Percentiles rank a stretch among this genome's conserved stretches.
phyloP scores from a whole-genome alignment of 2,113 vertebrate genomes.

The Spilogale gracilis region DNA sequence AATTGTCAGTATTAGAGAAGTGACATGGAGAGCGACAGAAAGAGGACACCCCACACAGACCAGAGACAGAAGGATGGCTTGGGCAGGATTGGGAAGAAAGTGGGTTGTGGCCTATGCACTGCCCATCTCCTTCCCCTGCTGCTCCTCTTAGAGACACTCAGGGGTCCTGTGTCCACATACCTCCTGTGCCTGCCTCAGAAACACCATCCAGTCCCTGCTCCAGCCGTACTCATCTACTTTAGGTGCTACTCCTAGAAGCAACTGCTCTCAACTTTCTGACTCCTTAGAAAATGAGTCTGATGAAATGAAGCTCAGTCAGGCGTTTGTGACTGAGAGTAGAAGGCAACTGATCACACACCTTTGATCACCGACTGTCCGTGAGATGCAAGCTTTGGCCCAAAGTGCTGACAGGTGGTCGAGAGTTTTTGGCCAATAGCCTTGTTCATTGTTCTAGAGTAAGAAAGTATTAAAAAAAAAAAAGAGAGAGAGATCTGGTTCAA shows the following conservation, averaged over 20 bases:
- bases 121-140: accelerated
- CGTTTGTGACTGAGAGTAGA: not conserved
- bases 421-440: not conserved
- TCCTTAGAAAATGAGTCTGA: not conserved
- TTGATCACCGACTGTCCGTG: not conserved
- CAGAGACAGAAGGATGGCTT: not conserved
- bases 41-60: not conserved
- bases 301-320: not conserved
- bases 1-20: not conserved
- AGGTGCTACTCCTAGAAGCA: not conserved
- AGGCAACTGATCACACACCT: not conserved
- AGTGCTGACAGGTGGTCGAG: not conserved
- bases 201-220: not conserved
- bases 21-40: not conserved
- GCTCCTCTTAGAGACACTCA: not conserved
- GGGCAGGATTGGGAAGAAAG: not conserved
- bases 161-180: accelerated
- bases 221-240: not conserved
- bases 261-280: not conserved
- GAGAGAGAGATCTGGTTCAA: not conserved
- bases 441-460: not conserved
- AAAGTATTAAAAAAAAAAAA: not conserved
- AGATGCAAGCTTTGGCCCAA: not conserved
- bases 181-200: not conserved
- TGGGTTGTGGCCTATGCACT: not conserved